Evolutionary conservation across 2,797 vertebrate genomes (phyloP), one percentile per base, ranked within the genome.

Genomic region (Sebastes miniatus): DNA sequence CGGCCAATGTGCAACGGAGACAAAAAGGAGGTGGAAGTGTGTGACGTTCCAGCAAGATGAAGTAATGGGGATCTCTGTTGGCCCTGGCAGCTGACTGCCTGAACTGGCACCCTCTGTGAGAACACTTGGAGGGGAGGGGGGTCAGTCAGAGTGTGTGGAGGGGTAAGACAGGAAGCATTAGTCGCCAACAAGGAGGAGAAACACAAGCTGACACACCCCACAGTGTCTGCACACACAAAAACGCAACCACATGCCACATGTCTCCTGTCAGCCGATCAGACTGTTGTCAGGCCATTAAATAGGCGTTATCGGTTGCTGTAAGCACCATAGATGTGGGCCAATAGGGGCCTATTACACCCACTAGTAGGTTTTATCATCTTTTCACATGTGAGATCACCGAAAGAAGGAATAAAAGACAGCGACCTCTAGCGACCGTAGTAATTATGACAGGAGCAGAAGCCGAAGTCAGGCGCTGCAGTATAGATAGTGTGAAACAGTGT

Each of bases 51-150:
- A 79, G 75, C 50, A 74, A 72, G 81, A 87, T 93, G 91, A 93
- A 89, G 91, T 89, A 91, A 92, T 81, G 72, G 81, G 88, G 78
- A 74, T 78, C 81, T 83, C 75, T 83, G 80, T 69, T 75, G 79
- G 81, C 63, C 36, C 81, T 92, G 88, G 85, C 84, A 83, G 86
- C 77, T 27, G 22, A 62, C 64, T 63, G 74, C 76, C 62, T 79
- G 67, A 24, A 74, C 83, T 89, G 92, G 86, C 90, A 83, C 54
- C 79, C 29, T 77, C 79, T 89, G 89, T 89, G 91, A 92, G 92
- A 94, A 92, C 76, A 71, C 1, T 8, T 50, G 56, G 52, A 50
- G 12, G 50, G 59, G 68, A 61, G 73, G 69, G 69, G 43, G 62
- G n/a, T 59, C 39, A 29, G 29, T 54, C 11, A 4, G 11, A 34